A percentile compares a stretch with the other conserved stretches of the same genome.
These are phyloP conservation scores for Linnaemya vulpina DNA, from an alignment of 2,888 invertebrate genomes.

Conservation along the genomic window DNA sequence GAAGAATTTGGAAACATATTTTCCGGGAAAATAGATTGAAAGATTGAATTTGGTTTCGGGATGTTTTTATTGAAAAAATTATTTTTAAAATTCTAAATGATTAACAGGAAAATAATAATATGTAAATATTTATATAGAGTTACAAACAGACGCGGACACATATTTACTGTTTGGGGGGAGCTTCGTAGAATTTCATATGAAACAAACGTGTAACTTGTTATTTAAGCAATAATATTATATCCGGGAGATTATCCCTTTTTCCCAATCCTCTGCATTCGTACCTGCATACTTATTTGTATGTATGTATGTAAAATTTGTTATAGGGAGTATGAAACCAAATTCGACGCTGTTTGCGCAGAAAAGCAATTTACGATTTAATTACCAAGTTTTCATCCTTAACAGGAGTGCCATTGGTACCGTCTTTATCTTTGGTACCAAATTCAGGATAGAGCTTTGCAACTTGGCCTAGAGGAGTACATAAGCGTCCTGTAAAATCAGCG, in stretches of 20 bases:
- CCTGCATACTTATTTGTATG: neutral
- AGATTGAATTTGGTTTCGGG: constrained; percentile 23
- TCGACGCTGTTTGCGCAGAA: constrained; percentile 27
- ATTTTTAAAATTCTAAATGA: constrained; percentile 30
- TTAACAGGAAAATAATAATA: constrained; percentile 4
- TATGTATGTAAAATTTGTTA: constrained; percentile 8
- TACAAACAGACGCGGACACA: too few relatives aligned
- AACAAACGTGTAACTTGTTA: too few relatives aligned
- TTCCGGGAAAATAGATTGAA: neutral
- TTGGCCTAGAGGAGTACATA: constrained; percentile 86
- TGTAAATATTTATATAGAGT: too few relatives aligned
- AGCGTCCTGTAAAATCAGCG: constrained; percentile 86
- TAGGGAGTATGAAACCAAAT: constrained; percentile 5
- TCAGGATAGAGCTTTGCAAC: constrained; percentile 90
- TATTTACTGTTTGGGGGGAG: too few relatives aligned
- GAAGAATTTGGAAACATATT: constrained; percentile 68
- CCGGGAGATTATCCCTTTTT: too few relatives aligned
- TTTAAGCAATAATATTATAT: too few relatives aligned
- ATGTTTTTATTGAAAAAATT: constrained; percentile 22
- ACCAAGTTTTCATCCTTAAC: constrained; percentile 77
- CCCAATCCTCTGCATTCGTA: too few relatives aligned
- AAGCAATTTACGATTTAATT: constrained; percentile 70
- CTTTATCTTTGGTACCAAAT: constrained; percentile 83
- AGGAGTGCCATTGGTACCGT: constrained; percentile 68
- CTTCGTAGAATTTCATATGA: too few relatives aligned